Evolutionary conservation across 2,113 vertebrate genomes (phyloP).

Genomic region (Etheostoma cragini): DNA sequence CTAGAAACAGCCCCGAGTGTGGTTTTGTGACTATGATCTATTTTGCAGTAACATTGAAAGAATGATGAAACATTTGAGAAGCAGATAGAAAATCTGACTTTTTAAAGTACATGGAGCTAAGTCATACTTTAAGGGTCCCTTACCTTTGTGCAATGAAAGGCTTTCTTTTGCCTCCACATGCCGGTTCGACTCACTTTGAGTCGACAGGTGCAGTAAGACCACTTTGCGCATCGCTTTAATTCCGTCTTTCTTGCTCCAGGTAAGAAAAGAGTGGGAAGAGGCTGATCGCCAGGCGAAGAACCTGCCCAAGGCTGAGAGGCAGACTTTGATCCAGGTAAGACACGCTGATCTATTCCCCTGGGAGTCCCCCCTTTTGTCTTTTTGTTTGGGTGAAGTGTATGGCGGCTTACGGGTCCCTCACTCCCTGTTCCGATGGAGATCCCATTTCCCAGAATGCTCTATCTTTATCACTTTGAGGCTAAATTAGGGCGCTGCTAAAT

Average conservation of each 20-base stretch:
- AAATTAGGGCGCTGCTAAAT: conserved; percentile 67
- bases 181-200: not conserved
- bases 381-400: conserved; percentile 61
- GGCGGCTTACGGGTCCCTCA: conserved; percentile 45
- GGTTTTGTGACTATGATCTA: not conserved
- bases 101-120: not conserved
- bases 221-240: not conserved
- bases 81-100: too few relatives aligned
- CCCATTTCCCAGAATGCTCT: conserved; percentile 53
- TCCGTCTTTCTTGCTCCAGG: conserved; percentile 77
- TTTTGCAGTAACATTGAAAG: not conserved
- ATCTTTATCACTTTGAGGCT: conserved; percentile 65
- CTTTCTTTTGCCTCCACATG: not conserved
- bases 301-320: conserved; percentile 95
- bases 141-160: not conserved
- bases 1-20: not conserved
- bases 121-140: not conserved
- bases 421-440: conserved; percentile 57
- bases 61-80: too few relatives aligned
- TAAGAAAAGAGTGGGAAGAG: conserved; percentile 98
- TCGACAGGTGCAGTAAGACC: not conserved
- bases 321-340: conserved; percentile 95
- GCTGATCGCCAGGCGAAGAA: conserved; percentile 95
- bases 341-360: conserved; percentile 46
- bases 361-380: conserved; percentile 41